A percentile compares a stretch with the other conserved stretches of the same genome.
Evolutionary conservation across 2,888 invertebrate genomes (phyloP).

Genomic region (Nasonia oneida): DNA sequence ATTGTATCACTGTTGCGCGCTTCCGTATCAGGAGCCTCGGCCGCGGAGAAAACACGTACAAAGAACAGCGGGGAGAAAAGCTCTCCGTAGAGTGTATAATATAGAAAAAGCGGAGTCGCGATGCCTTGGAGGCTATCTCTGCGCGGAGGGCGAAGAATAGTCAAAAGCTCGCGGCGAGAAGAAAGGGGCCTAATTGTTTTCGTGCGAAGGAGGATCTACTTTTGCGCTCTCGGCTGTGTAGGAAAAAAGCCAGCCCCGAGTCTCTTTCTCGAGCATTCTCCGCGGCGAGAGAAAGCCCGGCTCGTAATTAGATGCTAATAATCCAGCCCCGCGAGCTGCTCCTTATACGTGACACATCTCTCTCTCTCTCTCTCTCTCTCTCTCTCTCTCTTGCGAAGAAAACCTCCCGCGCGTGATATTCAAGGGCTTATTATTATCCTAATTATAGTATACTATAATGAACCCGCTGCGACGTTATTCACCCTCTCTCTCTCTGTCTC

Average conservation of each 20-base stretch:
- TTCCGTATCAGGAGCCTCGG: background rate
- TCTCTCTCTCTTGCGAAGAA: conserved; percentile 68
- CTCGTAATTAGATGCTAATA: conserved; percentile 77
- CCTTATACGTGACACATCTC: conserved; percentile 44
- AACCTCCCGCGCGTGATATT: conserved; percentile 69
- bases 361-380: background rate
- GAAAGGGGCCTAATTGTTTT: conserved; percentile 54
- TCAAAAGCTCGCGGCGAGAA: conserved; percentile 32
- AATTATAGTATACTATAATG: conserved; percentile 79
- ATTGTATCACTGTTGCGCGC: too few species aligned
- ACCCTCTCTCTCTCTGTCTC: conserved; percentile 70
- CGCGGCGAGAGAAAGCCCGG: conserved; percentile 45
- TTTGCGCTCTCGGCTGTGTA: conserved; percentile 17
- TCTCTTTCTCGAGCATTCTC: conserved; percentile 54
- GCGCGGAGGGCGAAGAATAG: background rate
- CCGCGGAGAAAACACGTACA: background rate
- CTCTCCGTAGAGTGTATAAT: background rate
- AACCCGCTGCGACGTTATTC: conserved; percentile 71
- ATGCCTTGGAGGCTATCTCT: conserved; percentile 41
- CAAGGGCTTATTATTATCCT: conserved; percentile 79
- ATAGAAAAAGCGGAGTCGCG: background rate
- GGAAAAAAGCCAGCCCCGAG: conserved; percentile 4
- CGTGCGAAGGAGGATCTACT: conserved; percentile 54
- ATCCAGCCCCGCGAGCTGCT: conserved; percentile 67
- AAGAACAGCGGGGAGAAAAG: conserved; percentile 6